A percentile compares a stretch with the other conserved stretches of the same genome.
phyloP scores from a whole-genome alignment of 1,140 invertebrate genomes.

The Polypedilum pembai region DNA sequence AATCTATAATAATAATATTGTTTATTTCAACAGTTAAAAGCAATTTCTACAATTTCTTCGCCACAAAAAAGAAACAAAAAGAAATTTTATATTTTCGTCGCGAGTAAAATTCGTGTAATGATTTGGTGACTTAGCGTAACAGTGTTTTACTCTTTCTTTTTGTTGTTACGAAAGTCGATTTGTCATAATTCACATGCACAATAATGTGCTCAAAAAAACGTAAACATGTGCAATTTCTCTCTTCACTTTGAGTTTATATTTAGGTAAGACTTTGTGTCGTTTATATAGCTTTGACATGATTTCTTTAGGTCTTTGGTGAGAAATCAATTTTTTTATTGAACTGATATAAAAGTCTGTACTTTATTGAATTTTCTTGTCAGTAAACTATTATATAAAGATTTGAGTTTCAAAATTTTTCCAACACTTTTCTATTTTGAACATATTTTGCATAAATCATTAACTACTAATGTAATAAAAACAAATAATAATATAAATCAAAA shows the following conservation, averaged over 20 bases:
- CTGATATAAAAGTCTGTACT: too few relatives aligned
- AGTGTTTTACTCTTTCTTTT: background rate
- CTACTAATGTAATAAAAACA: background rate
- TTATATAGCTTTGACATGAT: too few relatives aligned
- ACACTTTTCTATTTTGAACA: too few relatives aligned
- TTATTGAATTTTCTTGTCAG: too few relatives aligned
- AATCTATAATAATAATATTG: conserved; percentile 25
- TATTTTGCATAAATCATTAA: too few relatives aligned
- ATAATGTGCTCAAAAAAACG: background rate
- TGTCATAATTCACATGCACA: conserved; percentile 17
- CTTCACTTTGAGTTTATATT: too few relatives aligned
- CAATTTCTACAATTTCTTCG: conserved; percentile 10
- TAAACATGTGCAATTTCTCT: too few relatives aligned
- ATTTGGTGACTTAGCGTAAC: conserved; percentile 16
- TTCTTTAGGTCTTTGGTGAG: too few relatives aligned
- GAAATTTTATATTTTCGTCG: background rate
- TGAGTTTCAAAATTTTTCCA: too few relatives aligned
- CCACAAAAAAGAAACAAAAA: background rate
- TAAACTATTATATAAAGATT: too few relatives aligned
- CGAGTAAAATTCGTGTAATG: conserved; percentile 10
- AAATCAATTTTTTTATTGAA: too few relatives aligned
- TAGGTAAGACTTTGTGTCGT: too few relatives aligned
- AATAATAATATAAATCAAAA: background rate
- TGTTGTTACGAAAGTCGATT: background rate
- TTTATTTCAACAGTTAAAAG: conserved; percentile 23